A percentile compares a stretch with the other conserved stretches of the same genome.
These are phyloP conservation scores for Pachypeltis micranthus DNA, from an alignment of 1,140 invertebrate species.

Conservation along the genomic window DNA sequence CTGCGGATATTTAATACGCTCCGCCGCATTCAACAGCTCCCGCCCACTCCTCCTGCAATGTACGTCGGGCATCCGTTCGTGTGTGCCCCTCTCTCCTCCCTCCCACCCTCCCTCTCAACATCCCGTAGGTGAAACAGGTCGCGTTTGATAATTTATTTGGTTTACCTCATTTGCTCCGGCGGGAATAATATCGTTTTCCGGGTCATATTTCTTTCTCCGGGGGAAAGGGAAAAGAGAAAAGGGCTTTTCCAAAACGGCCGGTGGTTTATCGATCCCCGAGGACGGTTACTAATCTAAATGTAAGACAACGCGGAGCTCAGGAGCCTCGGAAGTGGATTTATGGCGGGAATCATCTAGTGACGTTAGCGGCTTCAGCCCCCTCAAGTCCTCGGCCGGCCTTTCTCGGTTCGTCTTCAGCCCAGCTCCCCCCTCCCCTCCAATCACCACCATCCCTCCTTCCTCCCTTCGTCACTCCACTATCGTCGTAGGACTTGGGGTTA, in stretches of 20 bases:
- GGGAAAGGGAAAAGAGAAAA: too few relatives aligned
- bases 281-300: slow-evolving; percentile 6
- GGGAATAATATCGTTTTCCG: slow-evolving; percentile 6
- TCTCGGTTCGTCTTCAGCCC: too few relatives aligned
- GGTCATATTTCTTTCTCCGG: neutral
- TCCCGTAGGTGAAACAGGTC: neutral
- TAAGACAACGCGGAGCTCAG: slow-evolving; percentile 7
- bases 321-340: too few relatives aligned
- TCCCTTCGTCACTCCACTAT: neutral
- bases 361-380: too few relatives aligned
- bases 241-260: too few relatives aligned
- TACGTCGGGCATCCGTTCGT: too few relatives aligned
- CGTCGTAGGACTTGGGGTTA: neutral
- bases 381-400: too few relatives aligned
- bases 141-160: slow-evolving; percentile 5
- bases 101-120: neutral
- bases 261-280: slow-evolving; percentile 3
- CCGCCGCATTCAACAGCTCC: too few relatives aligned
- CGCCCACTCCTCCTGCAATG: too few relatives aligned
- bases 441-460: too few relatives aligned
- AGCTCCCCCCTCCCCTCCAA: too few relatives aligned
- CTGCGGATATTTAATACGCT: too few relatives aligned
- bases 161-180: slow-evolving; percentile 1
- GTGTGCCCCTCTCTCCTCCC: neutral
- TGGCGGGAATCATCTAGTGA: neutral